Base-by-base conservation (phyloP, 2,113 vertebrate species). In the Notothenia rossii region DNA sequence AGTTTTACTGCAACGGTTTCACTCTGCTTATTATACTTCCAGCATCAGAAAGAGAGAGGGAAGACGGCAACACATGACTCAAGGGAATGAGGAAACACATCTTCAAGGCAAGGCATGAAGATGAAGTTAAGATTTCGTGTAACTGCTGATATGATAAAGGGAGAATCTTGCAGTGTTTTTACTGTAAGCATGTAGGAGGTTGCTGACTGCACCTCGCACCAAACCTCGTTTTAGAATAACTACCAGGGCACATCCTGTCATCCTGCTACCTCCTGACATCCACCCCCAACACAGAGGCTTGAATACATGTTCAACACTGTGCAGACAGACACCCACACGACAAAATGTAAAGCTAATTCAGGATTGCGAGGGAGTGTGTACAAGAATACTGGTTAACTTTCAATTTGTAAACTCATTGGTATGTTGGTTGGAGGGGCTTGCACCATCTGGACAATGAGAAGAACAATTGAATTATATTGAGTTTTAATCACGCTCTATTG, bases 61-160 rank as follows among this genome's bases (percentile, higher is more conserved):
- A 70, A 60, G 46, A 65, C 68, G 51, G 62, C 48, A 56, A 67
- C 54, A 29, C 20, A 25, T 50, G 33, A 43, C 10, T 58, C 7
- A 58, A 72, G 36, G 54, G 68, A 82, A 85, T 49, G 69, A 84
- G 80, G 75, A 86, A 86, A 77, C 54, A 22, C 45, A 29, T 17
- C 13, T 58, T 13, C 9, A n/a, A 59, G 33, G 53, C 46, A 29
- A 0, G 25, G 25, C 25, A 25, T 25, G 58, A 81, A 64, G 7
- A 73, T 64, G 71, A 77, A 83, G 67, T 48, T 68, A 59, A 60
- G 55, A 59, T 75, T 75, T 80, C 72, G 46, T 71, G 25, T 33
- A 63, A 73, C 45, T 68, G 36, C 10, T 56, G 49, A 59, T 29
- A 25, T 46, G 67, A 58, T 81, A 63, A 58, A 40, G 17, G 56